Base-by-base conservation (phyloP, 2,113 vertebrate species). In the Hyla sarda region DNA sequence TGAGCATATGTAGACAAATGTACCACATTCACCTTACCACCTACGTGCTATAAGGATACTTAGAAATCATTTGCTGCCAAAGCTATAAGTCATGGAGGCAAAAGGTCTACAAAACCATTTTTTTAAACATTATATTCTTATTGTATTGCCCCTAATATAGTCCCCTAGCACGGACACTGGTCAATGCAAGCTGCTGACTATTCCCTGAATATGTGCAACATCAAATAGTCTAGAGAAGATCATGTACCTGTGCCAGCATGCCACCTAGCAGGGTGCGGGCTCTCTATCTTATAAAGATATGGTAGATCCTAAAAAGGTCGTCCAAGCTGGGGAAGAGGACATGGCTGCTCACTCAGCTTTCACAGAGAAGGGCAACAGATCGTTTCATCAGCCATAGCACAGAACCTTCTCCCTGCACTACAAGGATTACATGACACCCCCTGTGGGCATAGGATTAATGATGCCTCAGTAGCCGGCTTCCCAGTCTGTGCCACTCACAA, bases 351-450 rank as follows among this genome's bases (percentile, higher is more conserved):
- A 41, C 25, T 54, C 83, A 77, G 83, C 81, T 54, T 72, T 54
- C 32, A 58, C 76, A 79, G 19, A 41, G 47, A 71, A 54, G 52
- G 78, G 83, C 83, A 85, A 23, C 74, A 85, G 47, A 78, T 71
- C 75, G 54, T 85, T 85, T 71, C 75, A 85, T 85, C 75, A 85
- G 74, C 83, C 58, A 11, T 8, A n/a, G 41, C 56, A 85, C 56
- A 77, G 14, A 67, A 8, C 56, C 16, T n/a, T 45, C 21, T 78
- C 83, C 58, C 60, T 69, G 60, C 50, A 58, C 74, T 69, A 14
- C 73, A 56, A 10, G 47, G 58, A 69, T 67, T 37, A 71, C 67
- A 69, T 79, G 60, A 54, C 75, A 79, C 60, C 48, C 72, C 84
- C 60, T 74, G 45, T 71, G 84, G 84, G 84, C 50, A 56, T 69